These are phyloP conservation scores for Zapornia atra DNA, from an alignment of 2,113 vertebrate species.

Conservation along the genomic window DNA sequence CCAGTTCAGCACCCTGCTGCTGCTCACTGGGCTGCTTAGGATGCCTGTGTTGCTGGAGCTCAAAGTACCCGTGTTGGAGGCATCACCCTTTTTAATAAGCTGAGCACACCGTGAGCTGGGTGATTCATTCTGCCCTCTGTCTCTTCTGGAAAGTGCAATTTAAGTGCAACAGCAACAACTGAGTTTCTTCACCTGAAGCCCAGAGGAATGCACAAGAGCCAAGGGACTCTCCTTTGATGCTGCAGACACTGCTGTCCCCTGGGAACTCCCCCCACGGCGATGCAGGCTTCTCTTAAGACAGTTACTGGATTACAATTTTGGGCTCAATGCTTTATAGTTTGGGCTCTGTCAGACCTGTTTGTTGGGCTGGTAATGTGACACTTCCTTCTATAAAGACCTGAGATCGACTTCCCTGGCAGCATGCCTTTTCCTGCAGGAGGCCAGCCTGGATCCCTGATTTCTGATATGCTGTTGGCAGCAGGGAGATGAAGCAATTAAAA, in stretches of 20 bases:
- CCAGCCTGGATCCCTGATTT: neutral
- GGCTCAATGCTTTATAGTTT: neutral
- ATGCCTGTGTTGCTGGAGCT: neutral
- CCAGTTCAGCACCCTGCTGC: neutral
- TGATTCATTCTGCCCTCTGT: neutral
- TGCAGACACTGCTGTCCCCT: neutral
- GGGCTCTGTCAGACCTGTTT: conserved; percentile 10
- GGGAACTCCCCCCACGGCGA: neutral
- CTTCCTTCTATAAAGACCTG: conserved; percentile 14
- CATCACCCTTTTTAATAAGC: neutral
- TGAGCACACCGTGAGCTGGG: neutral
- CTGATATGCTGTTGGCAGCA: neutral
- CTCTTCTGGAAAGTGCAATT: neutral
- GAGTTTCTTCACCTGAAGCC: neutral
- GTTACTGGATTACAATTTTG: neutral
- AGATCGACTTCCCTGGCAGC: neutral
- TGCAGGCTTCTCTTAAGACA: neutral
- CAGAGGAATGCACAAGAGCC: neutral
- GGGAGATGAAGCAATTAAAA: neutral
- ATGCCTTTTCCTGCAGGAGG: neutral
- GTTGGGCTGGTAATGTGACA: conserved; percentile 43
- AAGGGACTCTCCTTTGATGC: neutral
- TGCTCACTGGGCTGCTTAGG: neutral
- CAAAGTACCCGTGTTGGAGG: neutral
- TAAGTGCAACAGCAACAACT: neutral